Base-by-base conservation (phyloP, 2,888 invertebrate species). In the Erpobdella octoculata region DNA sequence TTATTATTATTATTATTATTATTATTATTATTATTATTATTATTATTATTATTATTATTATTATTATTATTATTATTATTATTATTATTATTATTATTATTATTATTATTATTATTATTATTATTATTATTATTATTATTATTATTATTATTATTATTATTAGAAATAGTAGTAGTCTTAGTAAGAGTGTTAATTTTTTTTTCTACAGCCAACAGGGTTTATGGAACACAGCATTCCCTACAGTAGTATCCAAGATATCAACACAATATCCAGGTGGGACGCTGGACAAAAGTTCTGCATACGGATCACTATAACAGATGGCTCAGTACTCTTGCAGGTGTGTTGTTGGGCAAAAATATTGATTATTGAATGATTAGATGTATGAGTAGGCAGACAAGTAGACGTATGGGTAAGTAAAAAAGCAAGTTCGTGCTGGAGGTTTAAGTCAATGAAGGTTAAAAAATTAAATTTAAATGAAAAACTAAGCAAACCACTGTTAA, bases 281-380 rank as follows among this genome's bases (percentile, higher is more conserved):
- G 87, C 88, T 1, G 89, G 89, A n/a, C 88, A 90, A 78, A 89
- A 89, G 80, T 90, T 89, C 83, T 90, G 90, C 81, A 86, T 91
- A 74, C 86, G 90, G 75, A 88, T 91, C 78, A 89, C 89, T 38
- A 86, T 90, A 81, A 88, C 88, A 0, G 88, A 89, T 78, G 90
- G 90, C 72, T 90, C 90, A 21, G 84, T 90, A 41, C 85, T 91
- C 33, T 82, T 89, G 74, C 89, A 89, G 87, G 89, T 89, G 78
- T 74, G 79, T 6, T 28, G 1, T 8, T 28, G 25, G 21, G 59
- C 15, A n/a, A 15, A 41, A 12, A n/a, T n/a, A 4, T 31, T 2
- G 59, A 15, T 59, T 18, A 28, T 1, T n/a, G n/a, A 3, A n/a
- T n/a, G 53, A 28, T 25, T 15, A 28, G n/a, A 53, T n/a, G 48